These are phyloP conservation scores for Amphiprion ocellaris DNA, from an alignment of 2,113 vertebrate genomes.

Conservation along the genomic window DNA sequence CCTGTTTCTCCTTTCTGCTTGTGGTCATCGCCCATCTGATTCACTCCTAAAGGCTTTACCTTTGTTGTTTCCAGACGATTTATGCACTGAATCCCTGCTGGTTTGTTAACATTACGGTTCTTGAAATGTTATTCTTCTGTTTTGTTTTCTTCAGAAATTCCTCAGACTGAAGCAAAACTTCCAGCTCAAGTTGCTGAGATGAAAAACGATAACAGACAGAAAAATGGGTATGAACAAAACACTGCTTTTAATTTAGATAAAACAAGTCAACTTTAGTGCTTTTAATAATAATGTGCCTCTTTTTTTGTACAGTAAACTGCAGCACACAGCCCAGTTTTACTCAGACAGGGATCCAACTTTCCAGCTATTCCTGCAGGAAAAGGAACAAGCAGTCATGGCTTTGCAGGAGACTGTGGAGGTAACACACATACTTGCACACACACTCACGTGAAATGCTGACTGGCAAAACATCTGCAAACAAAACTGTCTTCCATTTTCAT, in stretches of 20 bases:
- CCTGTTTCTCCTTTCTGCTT: conserved; percentile 20
- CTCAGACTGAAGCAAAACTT: conserved; percentile 35
- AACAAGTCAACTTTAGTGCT: background rate
- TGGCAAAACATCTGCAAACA: conserved; percentile 39
- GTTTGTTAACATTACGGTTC: conserved; percentile 11
- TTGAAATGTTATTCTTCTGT: conserved; percentile 8
- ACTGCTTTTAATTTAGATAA: background rate
- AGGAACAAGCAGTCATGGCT: conserved; percentile 81
- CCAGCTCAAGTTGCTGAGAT: conserved; percentile 38
- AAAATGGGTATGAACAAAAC: conserved; percentile 48
- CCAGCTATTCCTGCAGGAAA: conserved; percentile 81
- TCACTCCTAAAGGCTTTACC: conserved; percentile 9
- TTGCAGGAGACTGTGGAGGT: conserved; percentile 87
- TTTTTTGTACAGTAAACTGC: conserved; percentile 40
- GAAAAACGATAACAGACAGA: conserved; percentile 42
- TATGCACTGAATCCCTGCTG: background rate
- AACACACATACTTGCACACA: conserved; percentile 38
- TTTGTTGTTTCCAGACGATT: background rate
- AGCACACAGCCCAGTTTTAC: conserved; percentile 41
- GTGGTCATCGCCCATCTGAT: conserved; percentile 13
- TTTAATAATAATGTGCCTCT: background rate
- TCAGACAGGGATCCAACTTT: conserved; percentile 75
- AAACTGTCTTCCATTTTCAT: conserved; percentile 43
- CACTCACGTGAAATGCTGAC: conserved; percentile 46
- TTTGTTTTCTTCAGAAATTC: conserved; percentile 48